These are phyloP conservation scores for Pseudoips prasinana DNA, from an alignment of 2,888 invertebrate genomes.

Conservation along the genomic window DNA sequence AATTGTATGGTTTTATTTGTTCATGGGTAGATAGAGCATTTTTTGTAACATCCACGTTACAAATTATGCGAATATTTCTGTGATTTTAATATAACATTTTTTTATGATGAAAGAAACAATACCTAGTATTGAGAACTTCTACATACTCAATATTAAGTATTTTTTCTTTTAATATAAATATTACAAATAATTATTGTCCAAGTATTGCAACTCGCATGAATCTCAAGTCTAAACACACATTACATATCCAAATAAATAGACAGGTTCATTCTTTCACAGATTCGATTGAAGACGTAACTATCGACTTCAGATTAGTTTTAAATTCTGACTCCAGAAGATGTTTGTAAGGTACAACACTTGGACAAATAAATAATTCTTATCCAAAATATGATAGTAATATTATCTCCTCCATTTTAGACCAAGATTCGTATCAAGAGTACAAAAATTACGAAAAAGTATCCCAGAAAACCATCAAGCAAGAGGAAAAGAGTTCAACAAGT, in stretches of 20 bases:
- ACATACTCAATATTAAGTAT: too few relatives aligned
- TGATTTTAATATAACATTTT: too few relatives aligned
- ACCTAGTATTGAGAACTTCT: too few relatives aligned
- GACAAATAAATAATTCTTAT: slow-evolving; percentile 17
- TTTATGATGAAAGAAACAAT: too few relatives aligned
- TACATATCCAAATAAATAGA: slow-evolving; percentile 3
- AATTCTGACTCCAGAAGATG: slow-evolving; percentile 30
- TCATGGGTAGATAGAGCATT: too few relatives aligned
- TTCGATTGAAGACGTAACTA: slow-evolving; percentile 45
- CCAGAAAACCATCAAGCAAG: slow-evolving; percentile 50
- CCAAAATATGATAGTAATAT: neutral
- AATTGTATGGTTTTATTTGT: too few relatives aligned
- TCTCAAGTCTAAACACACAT: slow-evolving; percentile 1
- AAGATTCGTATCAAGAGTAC: slow-evolving; percentile 87
- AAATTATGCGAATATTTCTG: too few relatives aligned
- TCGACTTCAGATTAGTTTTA: slow-evolving; percentile 41
- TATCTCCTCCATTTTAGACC: slow-evolving; percentile 75
- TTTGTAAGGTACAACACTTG: slow-evolving; percentile 43
- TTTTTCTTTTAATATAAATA: too few relatives aligned
- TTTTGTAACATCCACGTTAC: too few relatives aligned
- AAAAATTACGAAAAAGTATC: slow-evolving; percentile 69
- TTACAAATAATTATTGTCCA: too few relatives aligned
- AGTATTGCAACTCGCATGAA: slow-evolving; percentile 24
- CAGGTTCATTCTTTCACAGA: slow-evolving; percentile 44
- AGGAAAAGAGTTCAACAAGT: slow-evolving; percentile 45